Evolutionary conservation across 2,113 vertebrate genomes (phyloP).

Genomic region (Melierax canorus): DNA sequence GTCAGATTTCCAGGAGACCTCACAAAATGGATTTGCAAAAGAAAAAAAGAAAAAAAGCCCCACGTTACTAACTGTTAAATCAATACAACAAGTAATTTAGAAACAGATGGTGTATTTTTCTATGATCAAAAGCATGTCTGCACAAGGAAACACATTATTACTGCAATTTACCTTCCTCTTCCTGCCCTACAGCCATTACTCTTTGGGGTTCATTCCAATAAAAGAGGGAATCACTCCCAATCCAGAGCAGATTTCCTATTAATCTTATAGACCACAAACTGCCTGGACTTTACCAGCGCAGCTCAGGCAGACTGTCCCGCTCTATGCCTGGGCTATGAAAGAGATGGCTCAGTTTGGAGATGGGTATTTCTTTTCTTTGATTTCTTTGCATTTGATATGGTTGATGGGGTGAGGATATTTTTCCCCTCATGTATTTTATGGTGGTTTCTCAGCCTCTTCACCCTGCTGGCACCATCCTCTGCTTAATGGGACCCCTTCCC

Average conservation of each 20-base stretch:
- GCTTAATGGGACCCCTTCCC: neutral
- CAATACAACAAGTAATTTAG: conserved; percentile 61
- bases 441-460: neutral
- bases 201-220: conserved; percentile 43
- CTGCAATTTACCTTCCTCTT: conserved; percentile 52
- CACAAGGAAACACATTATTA: conserved; percentile 48
- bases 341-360: neutral
- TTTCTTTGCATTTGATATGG: neutral
- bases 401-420: neutral
- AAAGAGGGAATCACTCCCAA: conserved; percentile 28
- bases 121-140: conserved; percentile 53
- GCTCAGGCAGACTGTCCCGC: neutral
- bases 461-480: neutral
- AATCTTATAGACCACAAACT: neutral
- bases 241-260: conserved; percentile 34
- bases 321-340: neutral
- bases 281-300: neutral
- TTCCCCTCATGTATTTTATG: neutral
- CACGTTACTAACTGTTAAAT: conserved; percentile 34
- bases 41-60: neutral
- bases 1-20: conserved; percentile 15
- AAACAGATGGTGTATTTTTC: conserved; percentile 50
- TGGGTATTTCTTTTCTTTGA: neutral
- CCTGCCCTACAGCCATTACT: conserved; percentile 22
- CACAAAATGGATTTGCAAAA: conserved; percentile 19